Evolutionary conservation across 2,113 vertebrate genomes (phyloP).

Genomic region (Rissa tridactyla): DNA sequence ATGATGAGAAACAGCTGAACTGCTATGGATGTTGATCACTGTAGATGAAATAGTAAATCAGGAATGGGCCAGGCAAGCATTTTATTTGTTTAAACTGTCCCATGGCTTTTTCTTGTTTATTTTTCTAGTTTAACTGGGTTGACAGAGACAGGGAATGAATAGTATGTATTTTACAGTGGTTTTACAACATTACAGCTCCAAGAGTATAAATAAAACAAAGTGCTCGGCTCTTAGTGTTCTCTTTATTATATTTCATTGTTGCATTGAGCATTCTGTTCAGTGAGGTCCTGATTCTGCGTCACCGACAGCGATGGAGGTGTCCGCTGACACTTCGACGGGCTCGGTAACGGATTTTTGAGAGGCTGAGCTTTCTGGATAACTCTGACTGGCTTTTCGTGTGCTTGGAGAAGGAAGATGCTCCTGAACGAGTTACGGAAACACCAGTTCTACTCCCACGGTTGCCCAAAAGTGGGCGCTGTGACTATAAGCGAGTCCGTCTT

Average conservation of each 20-base stretch:
- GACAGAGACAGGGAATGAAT: neutral
- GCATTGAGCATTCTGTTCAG: neutral
- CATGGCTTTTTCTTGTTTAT: slow-evolving; percentile 27
- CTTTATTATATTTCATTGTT: neutral
- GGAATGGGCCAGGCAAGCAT: neutral
- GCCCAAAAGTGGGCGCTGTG: neutral
- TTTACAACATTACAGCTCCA: neutral
- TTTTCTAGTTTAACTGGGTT: slow-evolving; percentile 28
- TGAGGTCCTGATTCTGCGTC: neutral
- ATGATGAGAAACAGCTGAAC: slow-evolving; percentile 18
- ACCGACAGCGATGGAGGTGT: neutral
- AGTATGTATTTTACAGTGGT: neutral
- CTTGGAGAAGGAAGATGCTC: neutral
- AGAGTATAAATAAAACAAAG: neutral
- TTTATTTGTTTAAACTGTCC: slow-evolving; percentile 23
- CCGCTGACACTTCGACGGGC: neutral
- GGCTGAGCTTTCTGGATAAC: neutral
- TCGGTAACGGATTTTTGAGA: neutral
- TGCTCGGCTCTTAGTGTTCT: neutral
- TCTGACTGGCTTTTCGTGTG: neutral
- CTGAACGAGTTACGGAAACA: neutral
- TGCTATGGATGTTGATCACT: slow-evolving; percentile 10
- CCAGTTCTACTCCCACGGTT: neutral
- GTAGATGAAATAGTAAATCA: slow-evolving; percentile 3
- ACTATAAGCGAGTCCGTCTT: neutral